Evolutionary conservation across 2,797 vertebrate species (phyloP), one percentile per base, ranked within the genome.

Genomic region (Sphaeramia orbicularis): DNA sequence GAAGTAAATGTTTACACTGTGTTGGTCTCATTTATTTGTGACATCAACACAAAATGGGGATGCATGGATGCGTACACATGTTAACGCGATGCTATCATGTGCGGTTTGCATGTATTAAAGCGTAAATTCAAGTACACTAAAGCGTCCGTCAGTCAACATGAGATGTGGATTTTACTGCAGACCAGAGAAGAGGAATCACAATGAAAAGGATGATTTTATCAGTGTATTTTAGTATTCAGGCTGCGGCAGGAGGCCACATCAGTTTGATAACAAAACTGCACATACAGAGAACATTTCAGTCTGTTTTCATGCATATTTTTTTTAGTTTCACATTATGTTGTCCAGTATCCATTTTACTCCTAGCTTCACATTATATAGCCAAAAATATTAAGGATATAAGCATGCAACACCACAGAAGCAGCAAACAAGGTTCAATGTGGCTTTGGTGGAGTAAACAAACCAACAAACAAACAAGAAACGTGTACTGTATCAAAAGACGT

Each of bases 321-420:
- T 55, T 10, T 7, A 35, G 43, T 42, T 21, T 14, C 7, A 49
- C 48, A n/a, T 51, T 47, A 61, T 50, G 13, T 24, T 24, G 36
- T 45, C 43, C 4, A 56, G 40, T n/a, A 60, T 57, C 10, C 6
- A 19, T 45, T 61, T 10, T 11, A 53, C 19, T 59, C 16, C 65
- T 55, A 71, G 35, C 40, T 27, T 62, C 14, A 51, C 18, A 52
- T n/a, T 14, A 47, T 27, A 41, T 40, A 65, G 71, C 59, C 47
- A 57, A 35, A 35, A 71, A 21, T 12, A 30, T 54, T 51, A 12
- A 61, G 13, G 24, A 62, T 14, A 55, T 6, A 66, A 65, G 78
- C 74, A 91, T 82, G 79, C 79, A 77, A 61, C 77, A 84, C 69
- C 75, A 87, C 63, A 87, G 76, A 1, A 63, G 60, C 66, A 52